Evolutionary conservation across 2,113 vertebrate genomes (phyloP).

Genomic region (Cacatua alba): DNA sequence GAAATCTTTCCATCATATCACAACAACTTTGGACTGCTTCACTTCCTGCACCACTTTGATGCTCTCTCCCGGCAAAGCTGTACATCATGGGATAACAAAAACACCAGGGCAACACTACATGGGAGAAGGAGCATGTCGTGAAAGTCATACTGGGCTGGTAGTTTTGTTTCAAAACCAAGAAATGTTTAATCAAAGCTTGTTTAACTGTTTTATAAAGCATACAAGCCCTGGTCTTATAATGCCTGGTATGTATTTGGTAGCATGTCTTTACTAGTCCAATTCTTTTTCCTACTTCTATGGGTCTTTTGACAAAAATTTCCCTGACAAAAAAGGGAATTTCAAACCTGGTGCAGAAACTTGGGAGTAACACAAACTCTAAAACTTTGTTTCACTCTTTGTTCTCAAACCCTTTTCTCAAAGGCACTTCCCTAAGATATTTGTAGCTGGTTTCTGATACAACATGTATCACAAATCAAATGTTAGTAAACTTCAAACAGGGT

Average conservation of each 20-base stretch:
- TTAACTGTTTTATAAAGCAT: background rate
- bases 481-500: background rate
- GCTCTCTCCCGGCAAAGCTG: background rate
- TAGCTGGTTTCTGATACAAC: background rate
- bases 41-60: background rate
- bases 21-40: background rate
- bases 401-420: background rate
- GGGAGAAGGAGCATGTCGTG: background rate
- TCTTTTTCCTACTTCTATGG: background rate
- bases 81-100: background rate
- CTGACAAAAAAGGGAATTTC: background rate
- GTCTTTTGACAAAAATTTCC: background rate
- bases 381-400: background rate
- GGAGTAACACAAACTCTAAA: background rate
- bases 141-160: background rate
- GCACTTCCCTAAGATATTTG: accelerated
- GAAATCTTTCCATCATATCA: background rate
- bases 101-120: background rate
- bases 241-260: background rate
- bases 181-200: background rate
- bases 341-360: background rate
- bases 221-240: background rate
- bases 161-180: background rate
- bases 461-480: background rate
- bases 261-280: background rate